Conservation (phyloP, 2,113 vertebrate genomes). For the Bucco capensis region DNA sequence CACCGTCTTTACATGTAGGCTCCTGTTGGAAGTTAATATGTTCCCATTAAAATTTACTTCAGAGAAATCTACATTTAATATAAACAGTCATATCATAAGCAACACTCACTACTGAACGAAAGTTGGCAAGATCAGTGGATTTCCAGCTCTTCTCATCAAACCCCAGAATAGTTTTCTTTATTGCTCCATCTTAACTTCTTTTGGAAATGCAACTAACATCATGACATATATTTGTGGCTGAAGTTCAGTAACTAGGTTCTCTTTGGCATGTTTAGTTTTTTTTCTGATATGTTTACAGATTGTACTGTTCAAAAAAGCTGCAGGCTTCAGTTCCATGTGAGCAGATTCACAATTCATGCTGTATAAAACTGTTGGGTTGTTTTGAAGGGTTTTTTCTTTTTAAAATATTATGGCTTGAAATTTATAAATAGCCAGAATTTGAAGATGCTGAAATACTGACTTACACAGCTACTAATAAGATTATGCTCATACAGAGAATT, state of each 20-base stretch:
- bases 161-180: not conserved
- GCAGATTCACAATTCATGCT: not conserved
- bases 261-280: not conserved
- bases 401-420: constrained; percentile 12
- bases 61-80: not conserved
- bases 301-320: not conserved
- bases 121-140: not conserved
- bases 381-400: not conserved
- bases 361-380: not conserved
- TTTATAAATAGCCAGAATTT: constrained; percentile 26
- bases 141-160: not conserved
- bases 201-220: not conserved
- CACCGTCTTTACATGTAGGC: constrained; percentile 43
- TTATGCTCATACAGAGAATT: constrained; percentile 40
- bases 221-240: not conserved
- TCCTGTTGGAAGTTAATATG: constrained; percentile 57
- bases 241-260: not conserved
- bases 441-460: constrained; percentile 46
- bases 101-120: not conserved
- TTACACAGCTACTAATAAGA: constrained; percentile 51
- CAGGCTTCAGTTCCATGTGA: not conserved
- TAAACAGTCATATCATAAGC: constrained; percentile 20
- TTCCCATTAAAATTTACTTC: constrained; percentile 49
- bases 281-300: not conserved
- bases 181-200: not conserved